Evolutionary conservation across 2,797 vertebrate genomes (phyloP).

Genomic region (Aselliscus stoliczkanus): DNA sequence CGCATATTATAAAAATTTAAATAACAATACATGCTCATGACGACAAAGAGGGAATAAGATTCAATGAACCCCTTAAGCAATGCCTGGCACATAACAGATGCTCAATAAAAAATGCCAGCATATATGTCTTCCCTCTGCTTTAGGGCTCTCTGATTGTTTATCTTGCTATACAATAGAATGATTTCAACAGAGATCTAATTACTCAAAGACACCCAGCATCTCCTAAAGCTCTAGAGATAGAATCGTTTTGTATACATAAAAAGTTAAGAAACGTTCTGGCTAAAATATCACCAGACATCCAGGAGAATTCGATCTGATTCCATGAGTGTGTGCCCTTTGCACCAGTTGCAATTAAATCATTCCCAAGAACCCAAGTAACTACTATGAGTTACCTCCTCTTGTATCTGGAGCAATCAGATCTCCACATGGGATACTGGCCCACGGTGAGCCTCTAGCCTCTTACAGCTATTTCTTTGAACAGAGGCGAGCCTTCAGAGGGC

Average conservation of each 20-base stretch:
- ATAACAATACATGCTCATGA: not conserved
- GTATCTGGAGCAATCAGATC: not conserved
- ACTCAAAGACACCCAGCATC: not conserved
- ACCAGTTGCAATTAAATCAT: not conserved
- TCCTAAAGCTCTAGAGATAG: not conserved
- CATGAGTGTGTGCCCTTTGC: not conserved
- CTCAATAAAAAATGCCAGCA: not conserved
- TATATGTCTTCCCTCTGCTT: not conserved
- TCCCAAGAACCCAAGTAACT: not conserved
- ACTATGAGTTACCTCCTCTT: not conserved
- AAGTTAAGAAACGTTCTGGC: not conserved
- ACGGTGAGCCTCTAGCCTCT: not conserved
- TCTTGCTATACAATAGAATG: not conserved
- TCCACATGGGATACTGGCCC: fast-evolving
- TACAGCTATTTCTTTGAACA: not conserved
- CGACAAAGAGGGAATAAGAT: not conserved
- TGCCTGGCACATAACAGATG: not conserved
- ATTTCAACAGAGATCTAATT: not conserved
- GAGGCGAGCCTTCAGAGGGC: not conserved
- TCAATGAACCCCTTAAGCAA: not conserved
- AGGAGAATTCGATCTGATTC: not conserved
- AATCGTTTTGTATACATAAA: not conserved
- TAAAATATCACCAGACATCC: not conserved
- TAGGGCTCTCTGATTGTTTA: not conserved
- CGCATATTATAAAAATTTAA: not conserved